Evolutionary conservation across 2,888 invertebrate species (phyloP), one percentile per base, ranked within the genome.

Genomic region (Macaria notata): DNA sequence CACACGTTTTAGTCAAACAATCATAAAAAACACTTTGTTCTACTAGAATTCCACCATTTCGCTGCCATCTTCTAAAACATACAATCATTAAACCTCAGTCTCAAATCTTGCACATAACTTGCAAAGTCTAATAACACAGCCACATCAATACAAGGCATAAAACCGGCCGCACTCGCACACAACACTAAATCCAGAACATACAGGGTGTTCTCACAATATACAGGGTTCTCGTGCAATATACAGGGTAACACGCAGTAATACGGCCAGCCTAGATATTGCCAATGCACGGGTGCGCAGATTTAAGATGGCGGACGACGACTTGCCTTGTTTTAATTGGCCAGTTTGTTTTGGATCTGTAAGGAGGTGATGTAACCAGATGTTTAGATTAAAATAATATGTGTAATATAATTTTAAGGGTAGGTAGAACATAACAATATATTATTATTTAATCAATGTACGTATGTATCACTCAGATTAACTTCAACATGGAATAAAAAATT

Each of bases 291-390:
- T 74, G 81, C 72, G 75, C 81, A 88, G 88, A 90, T 90, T 90
- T 90, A 90, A 90, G 90, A 89, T 88, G 88, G 85, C 86, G 78
- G 78, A 78, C 84, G 80, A 75, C 76, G 83, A 88, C 89, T 89
- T 89, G 88, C 83, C 87, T 85, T 83, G 89, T 88, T 89, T 88
- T 88, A 88, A 89, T 89, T 89, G 89, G 84, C 72, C 78, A 71
- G 76, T 72, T 73, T 70, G 68, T 70, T 65, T 60, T 55, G 65
- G 63, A 75, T 69, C 58, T 71, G 3, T 57, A 72, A 68, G 46
- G 83, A 84, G 86, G 36, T 71, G 81, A 30, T 73, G 58, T 52
- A 52, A 71, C 69, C 64, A 1, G 7, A 6, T 36, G 4, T 3
- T 36, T 7, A 36, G 33, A 2, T 36, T 36, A 6, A 36, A 36